Percentiles rank a stretch among this genome's conserved stretches.
phyloP scores from a whole-genome alignment of 1,140 invertebrate species.

The Papilio aristodemus region DNA sequence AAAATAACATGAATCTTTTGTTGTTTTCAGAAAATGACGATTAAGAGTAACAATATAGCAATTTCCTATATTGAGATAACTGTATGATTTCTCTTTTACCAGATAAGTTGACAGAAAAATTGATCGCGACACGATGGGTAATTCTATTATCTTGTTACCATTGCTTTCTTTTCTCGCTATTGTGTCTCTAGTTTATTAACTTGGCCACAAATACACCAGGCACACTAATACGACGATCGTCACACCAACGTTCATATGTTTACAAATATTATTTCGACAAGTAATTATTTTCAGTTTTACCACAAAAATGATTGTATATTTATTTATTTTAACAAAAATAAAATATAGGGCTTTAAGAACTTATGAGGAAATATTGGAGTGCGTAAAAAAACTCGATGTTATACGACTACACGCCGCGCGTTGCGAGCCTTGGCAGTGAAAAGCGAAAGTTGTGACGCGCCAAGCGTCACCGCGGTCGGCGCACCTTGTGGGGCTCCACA shows the following conservation, averaged over 20 bases:
- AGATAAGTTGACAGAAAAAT: constrained; percentile 2
- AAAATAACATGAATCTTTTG: no score
- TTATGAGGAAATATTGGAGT: not conserved
- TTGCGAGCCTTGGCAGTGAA: constrained; percentile 73
- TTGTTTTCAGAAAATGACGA: no score
- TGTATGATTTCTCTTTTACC: not conserved
- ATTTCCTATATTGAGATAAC: not conserved
- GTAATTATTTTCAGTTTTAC: no score
- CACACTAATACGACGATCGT: no score
- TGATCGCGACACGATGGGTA: not conserved
- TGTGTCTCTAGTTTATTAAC: not conserved
- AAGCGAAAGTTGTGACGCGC: constrained; percentile 67
- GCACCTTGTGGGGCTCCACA: not conserved
- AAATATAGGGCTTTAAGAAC: not conserved
- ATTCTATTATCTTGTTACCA: not conserved
- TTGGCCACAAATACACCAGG: no score
- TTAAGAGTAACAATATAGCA: not conserved
- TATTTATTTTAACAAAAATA: no score
- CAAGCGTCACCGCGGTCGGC: constrained; percentile 45
- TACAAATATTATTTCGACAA: no score
- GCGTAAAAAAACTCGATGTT: not conserved
- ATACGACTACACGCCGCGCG: constrained; percentile 25
- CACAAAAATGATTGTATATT: no score
- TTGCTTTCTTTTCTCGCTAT: constrained; percentile 14
- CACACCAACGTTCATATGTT: no score